A percentile compares a stretch with the other conserved stretches of the same genome.
Evolutionary conservation across 2,888 invertebrate species (phyloP).

Genomic region (Muscina levida): DNA sequence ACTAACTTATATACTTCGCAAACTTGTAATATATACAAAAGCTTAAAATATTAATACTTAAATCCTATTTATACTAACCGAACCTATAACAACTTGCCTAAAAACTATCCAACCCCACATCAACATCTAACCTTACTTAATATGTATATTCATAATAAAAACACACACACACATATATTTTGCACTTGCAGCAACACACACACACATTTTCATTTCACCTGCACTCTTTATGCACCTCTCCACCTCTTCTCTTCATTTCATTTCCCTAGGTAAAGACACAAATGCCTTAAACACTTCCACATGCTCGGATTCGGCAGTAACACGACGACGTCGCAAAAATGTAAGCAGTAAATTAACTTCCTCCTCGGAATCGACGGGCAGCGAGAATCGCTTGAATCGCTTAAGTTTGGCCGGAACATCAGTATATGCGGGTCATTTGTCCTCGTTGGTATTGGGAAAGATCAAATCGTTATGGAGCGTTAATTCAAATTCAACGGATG

Average conservation of each 20-base stretch:
- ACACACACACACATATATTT: not conserved
- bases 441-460: conserved; percentile 88
- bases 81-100: too few relatives aligned
- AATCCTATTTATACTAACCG: too few relatives aligned
- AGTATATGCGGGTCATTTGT: conserved; percentile 78
- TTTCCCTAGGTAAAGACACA: conserved; percentile 72
- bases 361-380: conserved; percentile 71
- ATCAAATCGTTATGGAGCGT: conserved; percentile 93
- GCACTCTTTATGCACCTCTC: conserved; percentile 38
- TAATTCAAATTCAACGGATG: conserved; percentile 86
- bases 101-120: too few relatives aligned
- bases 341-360: conserved; percentile 75
- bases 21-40: too few relatives aligned
- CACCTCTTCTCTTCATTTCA: conserved; percentile 24
- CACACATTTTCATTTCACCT: conserved; percentile 32
- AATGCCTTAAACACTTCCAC: conserved; percentile 79
- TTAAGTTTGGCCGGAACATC: conserved; percentile 78
- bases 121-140: conserved; percentile 8
- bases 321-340: conserved; percentile 77
- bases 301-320: conserved; percentile 79
- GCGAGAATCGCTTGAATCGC: conserved; percentile 78
- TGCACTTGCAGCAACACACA: too few relatives aligned
- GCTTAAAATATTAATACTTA: too few relatives aligned
- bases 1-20: too few relatives aligned
- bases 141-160: not conserved